Evolutionary conservation across 2,113 vertebrate genomes (phyloP).

Genomic region (Cynocephalus volans): DNA sequence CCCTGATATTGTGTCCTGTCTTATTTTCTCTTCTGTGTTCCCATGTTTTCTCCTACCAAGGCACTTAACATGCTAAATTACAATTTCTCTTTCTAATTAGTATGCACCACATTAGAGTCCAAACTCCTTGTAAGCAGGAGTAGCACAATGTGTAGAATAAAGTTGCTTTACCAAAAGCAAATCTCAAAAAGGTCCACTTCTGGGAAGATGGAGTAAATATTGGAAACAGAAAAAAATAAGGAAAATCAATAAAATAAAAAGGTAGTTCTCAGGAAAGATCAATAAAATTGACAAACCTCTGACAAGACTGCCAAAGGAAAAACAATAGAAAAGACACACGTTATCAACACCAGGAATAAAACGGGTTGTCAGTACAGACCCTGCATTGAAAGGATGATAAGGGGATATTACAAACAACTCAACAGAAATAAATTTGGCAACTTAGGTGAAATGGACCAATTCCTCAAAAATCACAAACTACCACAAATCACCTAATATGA

Average conservation of each 20-base stretch:
- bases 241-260: conserved; percentile 9
- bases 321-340: background rate
- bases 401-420: background rate
- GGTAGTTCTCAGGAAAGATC: background rate
- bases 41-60: background rate
- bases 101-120: background rate
- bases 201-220: background rate
- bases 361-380: background rate
- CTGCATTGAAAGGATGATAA: background rate
- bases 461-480: conserved; percentile 12
- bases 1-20: background rate
- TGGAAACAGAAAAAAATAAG: background rate
- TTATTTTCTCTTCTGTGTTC: background rate
- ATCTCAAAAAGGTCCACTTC: background rate
- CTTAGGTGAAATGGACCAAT: background rate
- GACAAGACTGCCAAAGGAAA: background rate
- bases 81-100: background rate
- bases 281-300: background rate
- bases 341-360: background rate
- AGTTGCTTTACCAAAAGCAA: background rate
- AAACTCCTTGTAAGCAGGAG: background rate
- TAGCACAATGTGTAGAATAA: background rate
- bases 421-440: background rate
- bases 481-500: background rate
- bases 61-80: background rate